phyloP scores from a whole-genome alignment of 2,113 vertebrate genomes.

The Siniperca chuatsi region DNA sequence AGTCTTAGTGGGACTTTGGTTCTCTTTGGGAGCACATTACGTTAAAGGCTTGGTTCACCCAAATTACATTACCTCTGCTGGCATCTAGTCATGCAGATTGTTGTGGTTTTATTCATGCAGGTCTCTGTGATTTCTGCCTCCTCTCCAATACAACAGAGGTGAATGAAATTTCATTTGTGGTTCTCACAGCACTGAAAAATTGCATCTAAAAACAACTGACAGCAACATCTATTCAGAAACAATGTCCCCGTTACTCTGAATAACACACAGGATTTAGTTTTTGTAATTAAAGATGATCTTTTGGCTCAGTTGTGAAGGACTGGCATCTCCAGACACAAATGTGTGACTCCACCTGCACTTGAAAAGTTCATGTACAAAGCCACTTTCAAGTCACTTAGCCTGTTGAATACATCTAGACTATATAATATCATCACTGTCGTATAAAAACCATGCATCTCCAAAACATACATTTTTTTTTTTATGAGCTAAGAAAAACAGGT shows the following conservation, averaged over 20 bases:
- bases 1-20: not conserved
- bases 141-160: not conserved
- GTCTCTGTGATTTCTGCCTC: not conserved
- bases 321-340: too few species aligned
- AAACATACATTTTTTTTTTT: too few species aligned
- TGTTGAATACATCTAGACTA: too few species aligned
- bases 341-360: too few species aligned
- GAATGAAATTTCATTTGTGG: not conserved
- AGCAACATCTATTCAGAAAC: not conserved
- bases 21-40: not conserved
- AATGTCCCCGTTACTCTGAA: not conserved
- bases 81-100: too few species aligned
- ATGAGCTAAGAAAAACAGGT: too few species aligned
- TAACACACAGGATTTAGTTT: not conserved
- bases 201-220: not conserved
- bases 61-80: not conserved
- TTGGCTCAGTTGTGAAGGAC: too few species aligned
- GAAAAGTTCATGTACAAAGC: too few species aligned
- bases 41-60: not conserved
- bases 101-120: not conserved
- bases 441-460: too few species aligned
- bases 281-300: too few species aligned
- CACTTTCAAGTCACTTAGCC: too few species aligned
- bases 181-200: not conserved
- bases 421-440: too few species aligned